Evolutionary conservation across 1,140 invertebrate species (phyloP), one percentile per base, ranked within the genome.

Genomic region (Drosophila orosa): DNA sequence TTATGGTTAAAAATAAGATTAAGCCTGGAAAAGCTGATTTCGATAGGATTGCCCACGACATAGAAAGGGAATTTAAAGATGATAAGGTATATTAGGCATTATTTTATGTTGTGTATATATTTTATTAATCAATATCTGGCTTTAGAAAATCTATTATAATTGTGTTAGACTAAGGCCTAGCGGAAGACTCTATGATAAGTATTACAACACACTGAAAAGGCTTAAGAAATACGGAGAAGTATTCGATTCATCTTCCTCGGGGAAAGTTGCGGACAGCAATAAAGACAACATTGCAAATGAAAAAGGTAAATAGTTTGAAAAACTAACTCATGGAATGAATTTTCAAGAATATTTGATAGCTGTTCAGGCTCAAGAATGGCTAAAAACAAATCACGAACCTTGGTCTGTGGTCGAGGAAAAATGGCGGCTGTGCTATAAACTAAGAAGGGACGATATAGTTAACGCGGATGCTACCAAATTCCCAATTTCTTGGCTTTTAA

Each of bases 121-220:
- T 15, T 10, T n/a, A 10, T 22, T 17, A 17, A 54, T 22, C 12
- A n/a, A 5, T 19, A 5, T 5, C 4, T 52, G 25, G 4, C 12
- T 24, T 35, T 10, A 54, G 50, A 54, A 35, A 54, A 54, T 54
- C 19, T 54, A 54, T 22, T 54, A 33, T 19, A 54, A 54, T 35
- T 22, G 19, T n/a, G 31, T 54, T 24, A 31, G 50, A 35, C 19
- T 6, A 10, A 8, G 50, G 13, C 17, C 50, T 3, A 10, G 29
- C 3, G 50, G 50, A 35, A 54, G 50, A 22, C 50, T 54, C 31
- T 54, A 54, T 35, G 50, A 54, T 8, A 54, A 54, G 8, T 54
- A 54, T 54, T 54, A 54, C 13, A 54, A 54, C 9, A 54, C 50
- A 2, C 9, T 54, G 8, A 54, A 54, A 54, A 35, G 10, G 13